phyloP scores from a whole-genome alignment of 2,113 vertebrate genomes.

The Cebus imitator region DNA sequence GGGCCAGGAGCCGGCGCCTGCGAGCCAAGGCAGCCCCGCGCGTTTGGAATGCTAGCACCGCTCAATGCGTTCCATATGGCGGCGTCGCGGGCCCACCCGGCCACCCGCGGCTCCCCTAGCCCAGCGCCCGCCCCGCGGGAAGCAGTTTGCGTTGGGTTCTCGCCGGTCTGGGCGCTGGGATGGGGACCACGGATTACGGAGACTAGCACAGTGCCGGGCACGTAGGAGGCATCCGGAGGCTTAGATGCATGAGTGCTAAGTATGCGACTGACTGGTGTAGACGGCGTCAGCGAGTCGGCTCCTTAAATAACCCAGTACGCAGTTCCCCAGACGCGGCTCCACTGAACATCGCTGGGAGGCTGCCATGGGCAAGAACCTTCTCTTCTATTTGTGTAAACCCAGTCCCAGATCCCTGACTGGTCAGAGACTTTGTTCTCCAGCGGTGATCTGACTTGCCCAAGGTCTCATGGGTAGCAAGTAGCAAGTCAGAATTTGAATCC shows the following conservation, averaged over 20 bases:
- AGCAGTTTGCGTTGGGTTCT: no score
- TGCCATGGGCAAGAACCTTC: no score
- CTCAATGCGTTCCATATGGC: slow-evolving; percentile 50
- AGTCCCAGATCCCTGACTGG: accelerated
- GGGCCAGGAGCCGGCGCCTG: background rate
- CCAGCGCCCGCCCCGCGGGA: background rate
- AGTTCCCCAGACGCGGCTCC: background rate
- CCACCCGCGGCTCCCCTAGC: background rate
- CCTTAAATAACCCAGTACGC: background rate
- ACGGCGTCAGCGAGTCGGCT: background rate
- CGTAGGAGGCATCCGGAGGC: background rate
- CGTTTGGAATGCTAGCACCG: background rate
- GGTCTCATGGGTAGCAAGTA: background rate
- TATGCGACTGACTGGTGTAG: background rate
- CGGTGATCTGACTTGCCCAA: background rate
- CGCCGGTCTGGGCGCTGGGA: background rate
- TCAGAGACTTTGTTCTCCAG: background rate
- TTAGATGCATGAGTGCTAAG: background rate
- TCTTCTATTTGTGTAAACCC: no score
- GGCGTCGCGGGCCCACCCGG: no score
- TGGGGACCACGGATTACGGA: background rate
- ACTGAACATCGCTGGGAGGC: background rate
- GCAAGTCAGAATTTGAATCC: background rate
- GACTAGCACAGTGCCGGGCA: background rate
- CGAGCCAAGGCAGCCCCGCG: background rate